These are phyloP conservation scores for Eristalinus aeneus DNA, from an alignment of 2,888 invertebrate species.

Conservation along the genomic window DNA sequence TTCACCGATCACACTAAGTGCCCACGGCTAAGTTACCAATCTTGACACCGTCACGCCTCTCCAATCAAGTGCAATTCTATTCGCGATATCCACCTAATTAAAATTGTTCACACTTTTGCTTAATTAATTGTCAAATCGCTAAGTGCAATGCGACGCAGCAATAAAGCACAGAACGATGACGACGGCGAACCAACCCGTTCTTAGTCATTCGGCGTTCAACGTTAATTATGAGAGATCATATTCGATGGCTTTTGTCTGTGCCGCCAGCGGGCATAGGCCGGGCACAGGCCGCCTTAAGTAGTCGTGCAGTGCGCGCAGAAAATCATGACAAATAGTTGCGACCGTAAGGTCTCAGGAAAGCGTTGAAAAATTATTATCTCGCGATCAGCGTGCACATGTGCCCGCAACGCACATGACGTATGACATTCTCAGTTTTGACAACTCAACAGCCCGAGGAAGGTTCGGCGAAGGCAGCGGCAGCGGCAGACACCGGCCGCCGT, in stretches of 20 bases:
- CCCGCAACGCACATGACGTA: constrained; percentile 60
- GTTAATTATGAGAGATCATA: constrained; percentile 62
- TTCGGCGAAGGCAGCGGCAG: neutral
- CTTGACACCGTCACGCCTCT: constrained; percentile 27
- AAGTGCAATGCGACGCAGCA: constrained; percentile 63
- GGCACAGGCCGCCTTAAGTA: neutral
- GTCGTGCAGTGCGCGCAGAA: constrained; percentile 25
- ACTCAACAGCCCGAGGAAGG: constrained; percentile 57
- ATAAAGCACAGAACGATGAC: constrained; percentile 20
- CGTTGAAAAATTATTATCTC: constrained; percentile 63
- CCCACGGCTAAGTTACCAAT: constrained; percentile 23
- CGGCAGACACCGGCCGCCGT: constrained; percentile 3
- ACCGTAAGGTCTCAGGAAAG: constrained; percentile 35
- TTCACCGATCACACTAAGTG: constrained; percentile 21
- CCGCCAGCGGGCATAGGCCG: constrained; percentile 20
- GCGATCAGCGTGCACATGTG: constrained; percentile 54
- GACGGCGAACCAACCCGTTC: constrained; percentile 4
- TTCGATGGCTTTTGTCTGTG: constrained; percentile 54
- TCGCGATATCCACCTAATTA: constrained; percentile 75
- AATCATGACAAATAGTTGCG: constrained; percentile 59
- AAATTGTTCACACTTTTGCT: constrained; percentile 80
- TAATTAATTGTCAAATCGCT: constrained; percentile 80
- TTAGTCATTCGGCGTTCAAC: constrained; percentile 37
- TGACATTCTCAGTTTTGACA: constrained; percentile 66
- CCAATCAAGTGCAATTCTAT: constrained; percentile 37